Evolutionary conservation across 2,797 vertebrate genomes (phyloP).

Genomic region (Onychomys arenicola): DNA sequence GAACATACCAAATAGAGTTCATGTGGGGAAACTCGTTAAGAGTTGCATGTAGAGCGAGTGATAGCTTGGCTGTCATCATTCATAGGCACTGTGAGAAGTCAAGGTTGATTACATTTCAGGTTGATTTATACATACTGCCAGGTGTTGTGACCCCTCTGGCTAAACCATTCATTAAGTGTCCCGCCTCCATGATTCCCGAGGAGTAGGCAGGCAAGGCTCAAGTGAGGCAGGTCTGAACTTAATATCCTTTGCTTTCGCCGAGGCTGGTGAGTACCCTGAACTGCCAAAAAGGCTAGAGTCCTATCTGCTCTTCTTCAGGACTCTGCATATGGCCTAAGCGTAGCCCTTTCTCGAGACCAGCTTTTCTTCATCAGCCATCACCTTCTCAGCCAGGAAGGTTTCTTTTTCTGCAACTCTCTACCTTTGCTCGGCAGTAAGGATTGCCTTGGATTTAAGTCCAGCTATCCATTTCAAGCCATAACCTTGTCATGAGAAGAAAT

Average conservation of each 20-base stretch:
- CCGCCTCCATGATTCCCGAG: constrained; percentile 6
- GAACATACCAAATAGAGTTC: constrained; percentile 25
- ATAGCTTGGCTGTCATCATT: constrained; percentile 68
- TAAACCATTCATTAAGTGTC: constrained; percentile 65
- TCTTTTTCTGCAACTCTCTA: neutral
- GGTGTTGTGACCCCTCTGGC: constrained; percentile 57
- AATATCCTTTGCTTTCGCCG: constrained; percentile 32
- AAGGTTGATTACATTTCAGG: constrained; percentile 75
- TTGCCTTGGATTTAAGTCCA: neutral
- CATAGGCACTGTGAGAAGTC: constrained; percentile 61
- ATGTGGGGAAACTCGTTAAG: neutral
- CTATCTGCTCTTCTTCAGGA: neutral
- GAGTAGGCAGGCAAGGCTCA: neutral
- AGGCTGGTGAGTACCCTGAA: constrained; percentile 86
- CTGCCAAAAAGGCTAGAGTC: constrained; percentile 64
- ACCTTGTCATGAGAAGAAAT: neutral
- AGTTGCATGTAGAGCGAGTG: constrained; percentile 58
- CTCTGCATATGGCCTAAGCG: neutral
- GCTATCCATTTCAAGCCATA: neutral
- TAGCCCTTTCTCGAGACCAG: neutral
- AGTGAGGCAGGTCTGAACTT: neutral
- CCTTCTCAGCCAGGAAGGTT: neutral
- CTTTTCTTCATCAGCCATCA: neutral
- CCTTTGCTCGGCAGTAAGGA: neutral
- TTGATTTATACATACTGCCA: constrained; percentile 73